A percentile compares a stretch with the other conserved stretches of the same genome.
Evolutionary conservation across 2,888 invertebrate genomes (phyloP).

Genomic region (Drosophila paucipuncta): DNA sequence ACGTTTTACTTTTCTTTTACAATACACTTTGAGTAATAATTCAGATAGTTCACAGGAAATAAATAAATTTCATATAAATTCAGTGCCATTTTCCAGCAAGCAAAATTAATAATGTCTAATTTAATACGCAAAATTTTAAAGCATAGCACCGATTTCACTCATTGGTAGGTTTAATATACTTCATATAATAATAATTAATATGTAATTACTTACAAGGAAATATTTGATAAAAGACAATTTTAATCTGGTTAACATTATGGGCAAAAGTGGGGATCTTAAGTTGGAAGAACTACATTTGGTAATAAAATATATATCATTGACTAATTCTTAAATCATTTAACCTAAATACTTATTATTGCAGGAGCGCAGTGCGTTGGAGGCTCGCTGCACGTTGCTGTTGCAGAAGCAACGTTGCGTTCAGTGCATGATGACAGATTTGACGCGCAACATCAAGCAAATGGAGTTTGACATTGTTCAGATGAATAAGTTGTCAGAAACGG

Average conservation of each 20-base stretch:
- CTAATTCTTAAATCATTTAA: background rate
- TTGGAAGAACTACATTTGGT: slow-evolving; percentile 46
- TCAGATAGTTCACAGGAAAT: slow-evolving; percentile 11
- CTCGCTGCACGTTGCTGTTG: slow-evolving; percentile 16
- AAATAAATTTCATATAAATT: background rate
- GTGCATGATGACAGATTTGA: slow-evolving; percentile 55
- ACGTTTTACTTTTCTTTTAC: background rate
- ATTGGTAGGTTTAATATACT: slow-evolving; percentile 27
- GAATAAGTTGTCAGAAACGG: background rate
- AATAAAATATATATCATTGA: background rate
- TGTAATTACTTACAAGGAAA: slow-evolving; percentile 28
- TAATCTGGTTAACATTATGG: slow-evolving; percentile 30
- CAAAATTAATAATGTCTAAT: slow-evolving; percentile 36
- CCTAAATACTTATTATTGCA: background rate
- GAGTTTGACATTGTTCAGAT: slow-evolving; percentile 49
- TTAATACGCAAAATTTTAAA: slow-evolving; percentile 45
- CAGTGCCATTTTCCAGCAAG: background rate
- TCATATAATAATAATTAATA: too few species aligned
- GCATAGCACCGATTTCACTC: slow-evolving; percentile 15
- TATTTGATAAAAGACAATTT: slow-evolving; percentile 43
- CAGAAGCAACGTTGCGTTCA: slow-evolving; percentile 48
- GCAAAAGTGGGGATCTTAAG: slow-evolving; percentile 27
- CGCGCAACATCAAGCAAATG: slow-evolving; percentile 57
- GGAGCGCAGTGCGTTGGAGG: slow-evolving; percentile 44
- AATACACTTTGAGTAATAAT: slow-evolving; percentile 5